Evolutionary conservation across 2,113 vertebrate species (phyloP).

Genomic region (Ramphastos sulfuratus): DNA sequence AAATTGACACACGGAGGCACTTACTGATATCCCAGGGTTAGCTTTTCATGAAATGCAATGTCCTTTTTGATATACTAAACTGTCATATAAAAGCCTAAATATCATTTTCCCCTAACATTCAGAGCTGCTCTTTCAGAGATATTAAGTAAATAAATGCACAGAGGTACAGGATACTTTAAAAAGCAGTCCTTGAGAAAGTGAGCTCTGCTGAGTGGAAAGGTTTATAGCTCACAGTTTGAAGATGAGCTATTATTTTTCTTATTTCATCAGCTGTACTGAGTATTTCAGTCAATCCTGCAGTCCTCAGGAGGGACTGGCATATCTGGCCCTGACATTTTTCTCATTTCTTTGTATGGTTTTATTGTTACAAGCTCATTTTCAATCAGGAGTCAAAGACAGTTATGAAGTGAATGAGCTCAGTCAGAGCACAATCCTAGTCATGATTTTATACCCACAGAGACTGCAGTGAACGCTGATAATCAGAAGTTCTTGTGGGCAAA

Average conservation of each 20-base stretch:
- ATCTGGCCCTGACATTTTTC: not conserved
- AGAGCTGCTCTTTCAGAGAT: not conserved
- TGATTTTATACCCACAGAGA: not conserved
- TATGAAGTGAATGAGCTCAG: constrained; percentile 4
- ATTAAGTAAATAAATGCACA: not conserved
- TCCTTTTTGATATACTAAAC: not conserved
- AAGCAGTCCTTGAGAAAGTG: not conserved
- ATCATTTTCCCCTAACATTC: not conserved
- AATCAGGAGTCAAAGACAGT: not conserved
- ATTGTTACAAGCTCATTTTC: constrained; percentile 31
- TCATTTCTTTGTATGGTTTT: constrained; percentile 5
- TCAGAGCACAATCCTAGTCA: not conserved
- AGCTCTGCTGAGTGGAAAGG: not conserved
- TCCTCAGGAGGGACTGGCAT: not conserved
- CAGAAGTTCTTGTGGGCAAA: not conserved
- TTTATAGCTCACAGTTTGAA: not conserved
- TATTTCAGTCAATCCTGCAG: not conserved
- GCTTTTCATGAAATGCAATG: not conserved
- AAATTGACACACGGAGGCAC: not conserved
- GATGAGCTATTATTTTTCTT: not conserved
- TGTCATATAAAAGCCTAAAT: not conserved
- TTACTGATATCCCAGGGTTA: not conserved
- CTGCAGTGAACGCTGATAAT: not conserved
- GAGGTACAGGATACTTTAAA: not conserved
- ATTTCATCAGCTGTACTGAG: not conserved